Base-by-base conservation (phyloP, 2,888 invertebrate genomes). In the Tuberolachnus salignus region DNA sequence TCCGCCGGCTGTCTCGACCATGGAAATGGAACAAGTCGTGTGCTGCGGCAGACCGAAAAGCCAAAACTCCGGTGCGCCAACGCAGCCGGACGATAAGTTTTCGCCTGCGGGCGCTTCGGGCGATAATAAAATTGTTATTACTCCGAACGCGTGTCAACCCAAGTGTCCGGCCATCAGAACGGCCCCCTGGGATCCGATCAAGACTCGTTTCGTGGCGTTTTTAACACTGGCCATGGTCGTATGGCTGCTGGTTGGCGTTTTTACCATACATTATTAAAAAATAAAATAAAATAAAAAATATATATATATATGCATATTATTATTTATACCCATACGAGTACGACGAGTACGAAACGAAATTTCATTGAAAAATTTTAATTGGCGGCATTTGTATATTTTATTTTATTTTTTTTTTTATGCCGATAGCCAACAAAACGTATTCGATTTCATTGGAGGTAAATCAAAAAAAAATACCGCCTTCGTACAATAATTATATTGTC, bases 141-240 rank as follows among this genome's bases (percentile, higher is more conserved):
- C 34, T 3, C 34, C 34, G 0, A 42, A 23, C 53, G 63, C 6
- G 1, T 74, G 73, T 51, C 42, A 42, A 23, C 63, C 73, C 1
- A 74, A 74, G n/a, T 74, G 73, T 8, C 73, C 73, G 21, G 63
- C 73, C n/a, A 14, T 74, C 42, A 74, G 4, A 42, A 1, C 51
- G 14, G 53, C 73, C 9, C 73, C 73, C 3, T 74, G 73, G 73
- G 73, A 74, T 23, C 73, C 73, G 23, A 6, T 64, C 0, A 74
- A 74, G n/a, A 74, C 73, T 23, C 21, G 64, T 21, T 44, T 74
- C 4, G 53, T 44, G 2, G n/a, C 23, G 1, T 16, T 53, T 3
- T 44, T 74, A 8, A 14, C 42, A 13, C 13, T 53, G 16, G 23
- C 51, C 3, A 53, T 74, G 1, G 13, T 53, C 44, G 14, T 64